phyloP scores from a whole-genome alignment of 2,888 invertebrate genomes.

The Acholoe squamosa region DNA sequence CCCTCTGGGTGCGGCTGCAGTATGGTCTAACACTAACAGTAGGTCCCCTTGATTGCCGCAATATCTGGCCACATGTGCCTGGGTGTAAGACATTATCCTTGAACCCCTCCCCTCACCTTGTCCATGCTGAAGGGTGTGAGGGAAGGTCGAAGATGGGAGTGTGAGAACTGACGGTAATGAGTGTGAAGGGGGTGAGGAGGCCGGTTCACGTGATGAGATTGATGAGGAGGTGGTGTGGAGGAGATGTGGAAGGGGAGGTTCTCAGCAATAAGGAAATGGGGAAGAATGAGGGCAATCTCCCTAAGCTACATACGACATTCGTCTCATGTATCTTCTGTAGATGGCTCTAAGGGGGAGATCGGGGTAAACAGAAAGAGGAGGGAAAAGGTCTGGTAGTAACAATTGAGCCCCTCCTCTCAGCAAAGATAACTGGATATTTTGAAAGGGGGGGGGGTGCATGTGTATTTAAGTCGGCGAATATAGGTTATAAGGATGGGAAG shows the following conservation, averaged over 20 bases:
- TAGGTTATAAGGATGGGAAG: not conserved
- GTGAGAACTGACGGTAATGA: not conserved
- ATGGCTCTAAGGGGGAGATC: not conserved
- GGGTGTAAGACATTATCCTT: slow-evolving; percentile 45
- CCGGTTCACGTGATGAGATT: slow-evolving; percentile 12
- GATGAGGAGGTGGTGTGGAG: not conserved
- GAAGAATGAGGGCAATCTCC: not conserved
- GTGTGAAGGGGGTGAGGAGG: slow-evolving; percentile 8
- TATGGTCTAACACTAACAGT: not conserved
- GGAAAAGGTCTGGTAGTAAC: no score
- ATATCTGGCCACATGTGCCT: slow-evolving; percentile 29
- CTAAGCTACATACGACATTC: not conserved
- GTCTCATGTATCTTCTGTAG: not conserved
- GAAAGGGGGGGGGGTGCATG: not conserved
- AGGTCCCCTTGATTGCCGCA: not conserved
- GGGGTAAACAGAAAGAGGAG: not conserved
- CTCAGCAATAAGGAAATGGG: not conserved
- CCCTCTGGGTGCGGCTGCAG: not conserved
- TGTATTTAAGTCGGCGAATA: not conserved
- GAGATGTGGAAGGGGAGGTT: not conserved
- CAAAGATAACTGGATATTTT: not conserved
- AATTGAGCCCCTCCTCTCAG: no score
- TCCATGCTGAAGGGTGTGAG: not conserved
- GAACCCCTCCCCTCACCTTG: not conserved
- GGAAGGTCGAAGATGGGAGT: not conserved